Evolutionary conservation across 1,140 invertebrate genomes (phyloP), one percentile per base, ranked within the genome.

Genomic region (honey bee (Apis mellifera)): DNA sequence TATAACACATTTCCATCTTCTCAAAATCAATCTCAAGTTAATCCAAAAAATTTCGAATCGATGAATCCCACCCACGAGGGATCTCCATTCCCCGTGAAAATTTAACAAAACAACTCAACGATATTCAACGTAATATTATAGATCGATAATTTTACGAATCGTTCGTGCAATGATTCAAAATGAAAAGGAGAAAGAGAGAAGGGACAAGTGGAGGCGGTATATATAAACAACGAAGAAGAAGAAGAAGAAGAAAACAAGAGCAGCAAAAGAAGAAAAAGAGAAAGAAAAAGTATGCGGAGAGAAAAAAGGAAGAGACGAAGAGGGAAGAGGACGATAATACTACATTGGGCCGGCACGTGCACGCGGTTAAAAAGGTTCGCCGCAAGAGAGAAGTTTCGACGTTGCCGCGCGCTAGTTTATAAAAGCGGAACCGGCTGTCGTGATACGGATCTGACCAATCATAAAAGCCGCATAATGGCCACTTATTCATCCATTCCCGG

Each of bases 371-470:
- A 94, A 87, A 94, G 91, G 92, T 92, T 91, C 90, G 79, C 78
- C 87, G 89, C 88, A 91, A 23, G 19, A 84, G 87, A 82, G 89
- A 92, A 91, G 86, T 92, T 94, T 93, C 92, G 93, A 93, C 92
- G 90, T n/a, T 91, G 89, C 83, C 85, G 90, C 71, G 85, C 89
- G 81, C 81, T 80, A 76, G 68, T 90, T 89, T 91, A 90, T 90
- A 93, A 90, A 93, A 93, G 92, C 93, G 92, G 93, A 94, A 93
- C 93, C 92, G 93, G 92, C 93, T 94, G 93, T 94, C 93, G 90
- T 90, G 93, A 94, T 94, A 94, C 91, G 91, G 88, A 94, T 94
- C 93, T 94, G 93, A 94, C 93, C 93, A 94, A 94, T 94, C 93
- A 93, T 94, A 94, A 94, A 89, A 92, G 89, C 93, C 92, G 91